Evolutionary conservation across 2,797 vertebrate genomes (phyloP), one percentile per base, ranked within the genome.

Genomic region (Hydrocynus forskahlii): DNA sequence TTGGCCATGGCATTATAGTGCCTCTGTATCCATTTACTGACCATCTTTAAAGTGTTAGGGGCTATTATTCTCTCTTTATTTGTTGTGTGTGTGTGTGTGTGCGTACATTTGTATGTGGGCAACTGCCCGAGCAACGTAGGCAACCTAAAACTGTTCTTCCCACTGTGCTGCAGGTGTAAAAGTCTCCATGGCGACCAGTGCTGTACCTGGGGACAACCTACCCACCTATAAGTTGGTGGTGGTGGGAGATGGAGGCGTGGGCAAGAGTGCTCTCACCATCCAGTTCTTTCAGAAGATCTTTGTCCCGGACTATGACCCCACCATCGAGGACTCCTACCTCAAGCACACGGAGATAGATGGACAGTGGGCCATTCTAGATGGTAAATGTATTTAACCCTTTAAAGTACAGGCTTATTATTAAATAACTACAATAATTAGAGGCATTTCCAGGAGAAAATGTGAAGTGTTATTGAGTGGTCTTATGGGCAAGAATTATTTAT

Each of bases 281-380:
- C 98, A 99, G 83, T 99, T 99, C 90, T 99, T 99, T 93, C 98
- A 99, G 94, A 99, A 99, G 95, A 99, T 99, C 90, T 99, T 99
- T 59, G 98, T 99, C 90, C 97, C 98, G 0, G 98, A 99, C 92
- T 99, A 99, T 0, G 98, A 99, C 89, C 98, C 98, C 76, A 99
- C 98, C 59, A 99, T 99, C n/a, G 98, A 99, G 91, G 98, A 99
- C 90, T 99, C 97, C 12, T 99, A 99, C 88, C 94, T 99, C 72
- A 99, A 99, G 85, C 98, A 99, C 91, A 99, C 98, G 0, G 98
- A 99, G 94, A 99, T 99, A 68, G 98, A 99, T 7, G 97, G 96
- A 79, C 97, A 99, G 1, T 99, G 98, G 98, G 98, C 97, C 68
- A 99, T 99, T 87, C 92, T 99, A 83, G 98, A 99, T 38, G 98